Evolutionary conservation across 2,797 vertebrate genomes (phyloP), one percentile per base, ranked within the genome.

Genomic region (Rhinella marina): DNA sequence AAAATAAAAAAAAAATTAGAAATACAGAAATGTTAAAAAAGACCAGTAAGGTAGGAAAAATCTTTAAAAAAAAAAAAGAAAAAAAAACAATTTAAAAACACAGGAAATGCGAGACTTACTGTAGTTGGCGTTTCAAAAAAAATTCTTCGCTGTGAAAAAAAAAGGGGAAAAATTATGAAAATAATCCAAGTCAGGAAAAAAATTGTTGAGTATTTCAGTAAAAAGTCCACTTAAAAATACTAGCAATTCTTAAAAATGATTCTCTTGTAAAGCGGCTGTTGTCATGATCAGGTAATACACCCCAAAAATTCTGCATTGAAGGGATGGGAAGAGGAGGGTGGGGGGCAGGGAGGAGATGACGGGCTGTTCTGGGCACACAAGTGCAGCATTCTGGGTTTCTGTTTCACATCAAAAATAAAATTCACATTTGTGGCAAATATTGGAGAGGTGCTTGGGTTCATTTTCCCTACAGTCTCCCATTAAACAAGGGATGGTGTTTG

Each of bases 121-220:
- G 94, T 94, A 94, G 93, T 93, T 93, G 93, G 93, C 92, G 94
- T 93, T 94, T 93, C 94, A 94, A 94, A 94, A 94, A 94, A 94
- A 89, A 86, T 89, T 89, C 94, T 92, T 94, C 94, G 91, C 94
- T 94, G 94, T 94, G 93, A 94, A 94, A 94, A 94, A 81, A 94
- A 94, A 93, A 93, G 72, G 85, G 81, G 41, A 84, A 88, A 87
- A 89, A 87, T 89, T 94, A 94, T 94, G 93, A 94, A 94, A 94
- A 94, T 93, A 93, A 93, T 92, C 93, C 93, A 94, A 91, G 92
- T 93, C 93, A 94, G 92, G 93, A 92, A 92, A 83, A 94, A 83
- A 82, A 66, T 27, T 2, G 81, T 64, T 77, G 80, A 64, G 81
- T 77, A 82, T 81, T 81, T 86, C 52, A 79, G 70, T 73, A 77